Conservation (phyloP, 2,888 invertebrate genomes). For the Himalopsyche japonica region DNA sequence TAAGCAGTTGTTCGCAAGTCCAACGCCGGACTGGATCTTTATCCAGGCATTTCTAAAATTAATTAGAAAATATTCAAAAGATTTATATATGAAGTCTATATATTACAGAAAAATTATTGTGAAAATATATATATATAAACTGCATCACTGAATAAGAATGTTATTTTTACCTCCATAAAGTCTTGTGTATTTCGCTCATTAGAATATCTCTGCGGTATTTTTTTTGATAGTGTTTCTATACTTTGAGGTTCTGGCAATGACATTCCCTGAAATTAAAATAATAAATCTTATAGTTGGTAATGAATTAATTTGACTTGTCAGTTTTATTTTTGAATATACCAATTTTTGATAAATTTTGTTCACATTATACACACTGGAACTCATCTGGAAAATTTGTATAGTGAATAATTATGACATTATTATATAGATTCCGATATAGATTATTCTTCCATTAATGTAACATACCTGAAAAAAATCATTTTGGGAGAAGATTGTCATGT, state of each 20-base stretch:
- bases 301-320: too few relatives aligned
- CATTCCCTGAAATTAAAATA: slow-evolving; percentile 76
- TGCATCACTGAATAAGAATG: background rate
- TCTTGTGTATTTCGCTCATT: slow-evolving; percentile 73
- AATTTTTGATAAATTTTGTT: too few relatives aligned
- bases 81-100: background rate
- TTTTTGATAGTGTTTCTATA: slow-evolving; percentile 81
- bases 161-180: slow-evolving; percentile 73
- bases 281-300: background rate
- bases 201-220: slow-evolving; percentile 75
- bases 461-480: slow-evolving; percentile 82
- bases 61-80: background rate
- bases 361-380: too few relatives aligned
- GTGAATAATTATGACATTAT: too few relatives aligned
- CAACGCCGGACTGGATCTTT: slow-evolving; percentile 91
- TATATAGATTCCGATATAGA: too few relatives aligned
- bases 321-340: too few relatives aligned
- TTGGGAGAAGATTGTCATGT: slow-evolving; percentile 93
- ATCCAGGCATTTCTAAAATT: slow-evolving; percentile 85
- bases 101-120: too few relatives aligned
- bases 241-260: slow-evolving; percentile 89
- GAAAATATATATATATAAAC: too few relatives aligned
- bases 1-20: slow-evolving; percentile 88
- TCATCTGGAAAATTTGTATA: too few relatives aligned
- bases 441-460: background rate